Percentiles rank a stretch among this genome's conserved stretches.
phyloP scores from a whole-genome alignment of 2,113 vertebrate species.

The Microtus ochrogaster region DNA sequence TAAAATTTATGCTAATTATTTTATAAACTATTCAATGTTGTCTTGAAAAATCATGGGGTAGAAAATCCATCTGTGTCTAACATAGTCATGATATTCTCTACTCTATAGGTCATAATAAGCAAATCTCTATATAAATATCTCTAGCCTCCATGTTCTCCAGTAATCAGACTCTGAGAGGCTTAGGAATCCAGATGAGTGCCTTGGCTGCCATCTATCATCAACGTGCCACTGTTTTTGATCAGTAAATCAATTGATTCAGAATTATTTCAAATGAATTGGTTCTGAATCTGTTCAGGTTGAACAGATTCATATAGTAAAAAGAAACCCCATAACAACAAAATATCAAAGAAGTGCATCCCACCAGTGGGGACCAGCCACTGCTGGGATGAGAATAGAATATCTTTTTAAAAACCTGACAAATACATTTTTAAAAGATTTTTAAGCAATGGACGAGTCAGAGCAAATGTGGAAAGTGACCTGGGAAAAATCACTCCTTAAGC shows the following conservation, averaged over 20 bases:
- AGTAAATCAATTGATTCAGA: not conserved
- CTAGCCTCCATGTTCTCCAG: not conserved
- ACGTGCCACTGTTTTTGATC: not conserved
- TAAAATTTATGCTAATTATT: not conserved
- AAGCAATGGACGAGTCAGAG: not conserved
- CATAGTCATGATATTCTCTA: not conserved
- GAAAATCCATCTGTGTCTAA: not conserved
- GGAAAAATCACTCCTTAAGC: not conserved
- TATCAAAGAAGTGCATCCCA: too few relatives aligned
- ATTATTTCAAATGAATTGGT: not conserved
- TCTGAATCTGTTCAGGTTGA: not conserved
- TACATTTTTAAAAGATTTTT: not conserved
- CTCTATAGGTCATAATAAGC: not conserved
- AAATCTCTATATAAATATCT: not conserved
- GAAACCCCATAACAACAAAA: not conserved
- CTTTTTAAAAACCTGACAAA: not conserved
- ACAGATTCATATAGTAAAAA: not conserved
- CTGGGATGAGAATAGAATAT: not conserved
- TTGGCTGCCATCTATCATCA: not conserved
- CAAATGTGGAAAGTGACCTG: not conserved
- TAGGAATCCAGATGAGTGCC: not conserved
- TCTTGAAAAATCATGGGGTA: not conserved
- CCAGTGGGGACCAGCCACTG: not conserved
- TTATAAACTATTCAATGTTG: not conserved
- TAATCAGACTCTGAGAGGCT: not conserved